Evolutionary conservation across 2,888 invertebrate genomes (phyloP), one percentile per base, ranked within the genome.

Genomic region (Idaea aversata): DNA sequence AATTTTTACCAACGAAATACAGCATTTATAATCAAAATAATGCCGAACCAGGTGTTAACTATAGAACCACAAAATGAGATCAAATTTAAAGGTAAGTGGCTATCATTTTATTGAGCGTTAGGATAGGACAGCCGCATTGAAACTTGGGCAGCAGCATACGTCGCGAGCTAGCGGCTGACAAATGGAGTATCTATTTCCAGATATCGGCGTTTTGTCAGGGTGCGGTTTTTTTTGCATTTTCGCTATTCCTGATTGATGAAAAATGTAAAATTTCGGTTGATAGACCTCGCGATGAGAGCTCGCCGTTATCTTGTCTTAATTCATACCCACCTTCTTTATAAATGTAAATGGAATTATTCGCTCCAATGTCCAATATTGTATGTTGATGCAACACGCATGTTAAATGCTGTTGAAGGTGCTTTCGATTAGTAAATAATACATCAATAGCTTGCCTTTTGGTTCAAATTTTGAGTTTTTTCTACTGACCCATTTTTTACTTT

Each of bases 31-130:
- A 76, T 75, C 80, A 77, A 81, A 81, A 91, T 88, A 84, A 93
- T 93, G 92, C 95, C 95, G 81, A 96, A 96, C 88, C 97, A 97
- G 90, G 95, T 97, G 88, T 94, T 98, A 91, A 94, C 94, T 87
- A 97, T 98, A 95, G 97, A 97, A 85, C 98, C 98, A 80, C 95
- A 96, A 93, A 95, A 95, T 92, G 98, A 98, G 93, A 95, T 98
- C 82, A 96, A 96, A 94, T 98, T 98, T 93, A 95, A 95, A 94
- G 98, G 98, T 98, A 94, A 95, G 96, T 91, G 74, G 77, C 69
- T 70, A 77, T 77, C 72, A 71, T 77, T 79, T 76, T 80, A 67
- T 74, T 75, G 63, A 75, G 71, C 67, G 72, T 77, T 75, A 73
- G 70, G 72, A 72, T 65, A 70, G 70, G 74, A 80, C 77, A 76